A percentile compares a stretch with the other conserved stretches of the same genome.
phyloP scores from a whole-genome alignment of 2,113 vertebrate species.

The Tragelaphus buxtoni region DNA sequence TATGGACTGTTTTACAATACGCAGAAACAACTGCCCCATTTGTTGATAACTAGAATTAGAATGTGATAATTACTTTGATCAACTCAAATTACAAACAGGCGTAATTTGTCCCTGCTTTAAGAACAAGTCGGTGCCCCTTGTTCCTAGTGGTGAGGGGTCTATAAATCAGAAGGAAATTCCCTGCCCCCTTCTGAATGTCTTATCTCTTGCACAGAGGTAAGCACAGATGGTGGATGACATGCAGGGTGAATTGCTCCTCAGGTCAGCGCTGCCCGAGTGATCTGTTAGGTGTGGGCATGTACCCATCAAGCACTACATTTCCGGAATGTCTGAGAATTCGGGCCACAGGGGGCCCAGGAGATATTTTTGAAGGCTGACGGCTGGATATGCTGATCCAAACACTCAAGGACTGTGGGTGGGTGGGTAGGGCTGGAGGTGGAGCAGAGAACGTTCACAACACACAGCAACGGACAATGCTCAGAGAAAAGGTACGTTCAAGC shows the following conservation, averaged over 20 bases:
- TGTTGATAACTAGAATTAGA: not conserved
- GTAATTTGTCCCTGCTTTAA: not conserved
- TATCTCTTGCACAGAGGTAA: slow-evolving; percentile 19
- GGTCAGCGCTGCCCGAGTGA: not conserved
- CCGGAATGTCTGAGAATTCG: not conserved
- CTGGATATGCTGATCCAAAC: too few species aligned
- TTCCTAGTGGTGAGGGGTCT: not conserved
- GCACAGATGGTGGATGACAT: slow-evolving; percentile 22
- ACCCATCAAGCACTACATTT: not conserved
- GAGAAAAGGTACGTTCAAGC: not conserved
- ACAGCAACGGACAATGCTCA: not conserved
- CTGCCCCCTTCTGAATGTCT: not conserved
- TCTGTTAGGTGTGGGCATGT: not conserved
- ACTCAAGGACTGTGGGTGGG: too few species aligned
- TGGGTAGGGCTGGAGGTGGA: not conserved
- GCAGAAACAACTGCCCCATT: not conserved
- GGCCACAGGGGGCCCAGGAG: not conserved
- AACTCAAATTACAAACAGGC: slow-evolving; percentile 8
- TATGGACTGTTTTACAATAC: not conserved
- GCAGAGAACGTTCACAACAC: not conserved
- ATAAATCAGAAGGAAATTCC: slow-evolving; percentile 48
- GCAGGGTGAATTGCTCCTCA: not conserved
- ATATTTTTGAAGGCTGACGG: not conserved
- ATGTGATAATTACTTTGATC: not conserved
- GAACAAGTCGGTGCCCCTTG: not conserved